These are phyloP conservation scores for Drosophila leonis DNA, from an alignment of 2,888 invertebrate genomes.

Conservation along the genomic window DNA sequence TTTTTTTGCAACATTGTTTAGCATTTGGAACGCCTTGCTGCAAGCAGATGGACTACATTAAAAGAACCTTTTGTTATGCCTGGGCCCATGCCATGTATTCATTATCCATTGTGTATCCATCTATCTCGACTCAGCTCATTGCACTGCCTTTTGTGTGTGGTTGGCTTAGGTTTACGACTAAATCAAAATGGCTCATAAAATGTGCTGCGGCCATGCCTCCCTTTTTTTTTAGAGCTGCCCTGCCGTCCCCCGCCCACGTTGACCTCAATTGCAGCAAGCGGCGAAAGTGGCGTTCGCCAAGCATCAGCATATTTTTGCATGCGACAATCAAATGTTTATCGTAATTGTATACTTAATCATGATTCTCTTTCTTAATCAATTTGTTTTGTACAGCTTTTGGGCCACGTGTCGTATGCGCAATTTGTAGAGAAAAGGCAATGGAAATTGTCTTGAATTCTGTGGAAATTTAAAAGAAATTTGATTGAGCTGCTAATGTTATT, in stretches of 20 bases:
- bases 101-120: conserved; percentile 36
- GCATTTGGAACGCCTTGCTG: conserved; percentile 41
- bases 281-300: conserved; percentile 1
- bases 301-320: conserved; percentile 27
- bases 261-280: conserved; percentile 45
- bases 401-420: conserved; percentile 36
- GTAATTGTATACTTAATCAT: conserved; percentile 20
- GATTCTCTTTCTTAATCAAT: neutral
- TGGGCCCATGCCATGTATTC: neutral
- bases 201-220: neutral
- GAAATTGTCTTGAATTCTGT: too few species aligned
- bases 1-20: conserved; percentile 57
- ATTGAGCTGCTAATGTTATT: neutral
- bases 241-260: neutral
- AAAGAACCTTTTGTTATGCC: conserved; percentile 33
- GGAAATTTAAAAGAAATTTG: neutral
- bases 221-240: neutral
- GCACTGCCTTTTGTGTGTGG: conserved; percentile 21
- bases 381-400: neutral
- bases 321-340: conserved; percentile 23
- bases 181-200: conserved; percentile 41
- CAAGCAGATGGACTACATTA: conserved; percentile 40
- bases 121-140: conserved; percentile 34
- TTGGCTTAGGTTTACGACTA: conserved; percentile 46
- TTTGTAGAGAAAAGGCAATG: neutral